phyloP scores from a whole-genome alignment of 2,888 invertebrate species.

The Hermodice carunculata region DNA sequence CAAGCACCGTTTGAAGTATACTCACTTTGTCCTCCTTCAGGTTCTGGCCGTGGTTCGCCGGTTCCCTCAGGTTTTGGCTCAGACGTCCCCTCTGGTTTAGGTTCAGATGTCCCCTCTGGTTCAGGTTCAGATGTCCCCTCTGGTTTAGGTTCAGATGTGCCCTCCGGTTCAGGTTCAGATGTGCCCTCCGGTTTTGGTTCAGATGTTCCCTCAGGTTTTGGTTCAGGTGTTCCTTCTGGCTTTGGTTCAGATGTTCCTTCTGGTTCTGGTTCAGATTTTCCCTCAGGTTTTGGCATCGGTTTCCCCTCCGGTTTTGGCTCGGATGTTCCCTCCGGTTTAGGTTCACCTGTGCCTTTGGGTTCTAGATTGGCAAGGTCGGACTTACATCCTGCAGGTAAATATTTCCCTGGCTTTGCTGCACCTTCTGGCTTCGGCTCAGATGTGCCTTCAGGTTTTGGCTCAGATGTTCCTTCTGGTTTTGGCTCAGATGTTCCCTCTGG shows the following conservation, averaged over 20 bases:
- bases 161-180: background rate
- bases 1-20: too few relatives aligned
- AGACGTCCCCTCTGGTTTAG: background rate
- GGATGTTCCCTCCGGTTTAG: background rate
- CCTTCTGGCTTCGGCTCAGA: background rate
- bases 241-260: background rate
- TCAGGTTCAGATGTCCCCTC: background rate
- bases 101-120: background rate
- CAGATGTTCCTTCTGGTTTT: background rate
- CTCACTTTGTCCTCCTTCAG: too few relatives aligned
- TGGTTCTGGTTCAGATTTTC: background rate
- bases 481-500: background rate
- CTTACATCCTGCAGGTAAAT: too few relatives aligned
- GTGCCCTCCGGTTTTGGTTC: background rate
- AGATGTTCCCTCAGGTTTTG: background rate
- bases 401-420: too few relatives aligned
- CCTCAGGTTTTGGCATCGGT: background rate
- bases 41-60: background rate
- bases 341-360: background rate
- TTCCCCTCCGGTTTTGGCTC: background rate
- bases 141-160: background rate
- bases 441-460: background rate
- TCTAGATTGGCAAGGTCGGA: too few relatives aligned
- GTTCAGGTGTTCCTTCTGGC: background rate
- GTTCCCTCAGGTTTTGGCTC: background rate